Evolutionary conservation across 2,888 invertebrate genomes (phyloP).

Genomic region (Agrochola circellaris): DNA sequence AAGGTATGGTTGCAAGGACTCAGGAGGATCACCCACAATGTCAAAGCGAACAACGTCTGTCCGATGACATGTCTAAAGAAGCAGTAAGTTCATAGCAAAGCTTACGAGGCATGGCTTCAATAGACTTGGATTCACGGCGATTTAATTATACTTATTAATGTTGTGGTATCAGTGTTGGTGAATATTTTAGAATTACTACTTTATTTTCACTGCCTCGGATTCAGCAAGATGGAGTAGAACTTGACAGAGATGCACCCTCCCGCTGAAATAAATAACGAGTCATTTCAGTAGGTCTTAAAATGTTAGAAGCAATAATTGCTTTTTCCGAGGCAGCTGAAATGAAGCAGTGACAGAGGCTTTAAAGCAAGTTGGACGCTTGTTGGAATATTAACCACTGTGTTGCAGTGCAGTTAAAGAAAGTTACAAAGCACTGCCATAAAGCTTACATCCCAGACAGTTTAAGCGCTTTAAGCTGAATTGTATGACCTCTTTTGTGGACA

Average conservation of each 20-base stretch:
- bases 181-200: conserved; percentile 38
- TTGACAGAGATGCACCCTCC: background rate
- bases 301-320: conserved; percentile 22
- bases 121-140: conserved; percentile 58
- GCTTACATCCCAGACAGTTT: conserved; percentile 12
- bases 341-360: conserved; percentile 41
- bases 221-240: conserved; percentile 1
- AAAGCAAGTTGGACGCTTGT: conserved; percentile 49
- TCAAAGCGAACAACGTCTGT: conserved; percentile 99
- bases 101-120: conserved; percentile 72
- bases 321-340: conserved; percentile 39
- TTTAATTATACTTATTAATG: conserved; percentile 42
- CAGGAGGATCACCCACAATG: conserved; percentile 98
- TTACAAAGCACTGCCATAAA: conserved; percentile 25
- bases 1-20: conserved; percentile 99
- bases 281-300: background rate
- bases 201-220: conserved; percentile 33
- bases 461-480: conserved; percentile 13
- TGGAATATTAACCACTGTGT: conserved; percentile 7
- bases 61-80: conserved; percentile 99
- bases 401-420: conserved; percentile 21
- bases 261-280: background rate
- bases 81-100: conserved; percentile 95
- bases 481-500: conserved; percentile 8
- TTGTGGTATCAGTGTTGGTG: conserved; percentile 54